phyloP scores from a whole-genome alignment of 2,797 vertebrate species.

The Geotrypetes seraphini region DNA sequence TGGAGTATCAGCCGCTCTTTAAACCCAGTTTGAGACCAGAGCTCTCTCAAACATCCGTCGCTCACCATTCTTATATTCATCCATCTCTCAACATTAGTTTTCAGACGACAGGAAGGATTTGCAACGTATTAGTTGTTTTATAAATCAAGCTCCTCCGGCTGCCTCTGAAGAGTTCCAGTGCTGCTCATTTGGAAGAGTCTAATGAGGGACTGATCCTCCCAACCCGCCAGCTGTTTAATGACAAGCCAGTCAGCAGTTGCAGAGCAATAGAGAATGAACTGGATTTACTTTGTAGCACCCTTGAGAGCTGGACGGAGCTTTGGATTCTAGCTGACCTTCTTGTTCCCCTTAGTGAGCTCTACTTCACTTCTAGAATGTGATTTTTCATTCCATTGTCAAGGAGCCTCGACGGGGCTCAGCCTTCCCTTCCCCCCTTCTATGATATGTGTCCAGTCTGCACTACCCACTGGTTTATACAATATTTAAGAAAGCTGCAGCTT shows the following conservation, averaged over 20 bases:
- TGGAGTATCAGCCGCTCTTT: too few species aligned
- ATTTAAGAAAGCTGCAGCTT: too few species aligned
- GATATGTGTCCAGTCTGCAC: too few species aligned
- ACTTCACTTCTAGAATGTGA: conserved; percentile 1
- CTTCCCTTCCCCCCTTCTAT: neutral
- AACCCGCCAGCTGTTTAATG: neutral
- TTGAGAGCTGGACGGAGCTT: neutral
- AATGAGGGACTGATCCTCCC: neutral
- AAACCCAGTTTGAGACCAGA: too few species aligned
- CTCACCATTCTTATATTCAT: too few species aligned
- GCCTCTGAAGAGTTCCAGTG: neutral
- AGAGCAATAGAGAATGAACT: neutral
- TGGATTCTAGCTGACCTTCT: neutral
- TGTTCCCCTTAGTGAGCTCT: neutral
- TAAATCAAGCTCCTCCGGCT: neutral
- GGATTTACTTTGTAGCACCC: neutral
- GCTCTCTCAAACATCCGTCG: too few species aligned
- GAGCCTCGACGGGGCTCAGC: neutral
- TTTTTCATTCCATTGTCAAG: neutral
- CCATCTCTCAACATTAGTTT: neutral
- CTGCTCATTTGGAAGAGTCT: neutral
- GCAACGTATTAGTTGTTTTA: conserved; percentile 3
- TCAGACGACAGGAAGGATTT: conserved; percentile 1
- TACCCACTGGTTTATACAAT: too few species aligned
- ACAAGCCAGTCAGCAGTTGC: too few species aligned